A percentile compares a stretch with the other conserved stretches of the same genome.
phyloP scores from a whole-genome alignment of 2,113 vertebrate genomes.

The Amblyopsis rosae region DNA sequence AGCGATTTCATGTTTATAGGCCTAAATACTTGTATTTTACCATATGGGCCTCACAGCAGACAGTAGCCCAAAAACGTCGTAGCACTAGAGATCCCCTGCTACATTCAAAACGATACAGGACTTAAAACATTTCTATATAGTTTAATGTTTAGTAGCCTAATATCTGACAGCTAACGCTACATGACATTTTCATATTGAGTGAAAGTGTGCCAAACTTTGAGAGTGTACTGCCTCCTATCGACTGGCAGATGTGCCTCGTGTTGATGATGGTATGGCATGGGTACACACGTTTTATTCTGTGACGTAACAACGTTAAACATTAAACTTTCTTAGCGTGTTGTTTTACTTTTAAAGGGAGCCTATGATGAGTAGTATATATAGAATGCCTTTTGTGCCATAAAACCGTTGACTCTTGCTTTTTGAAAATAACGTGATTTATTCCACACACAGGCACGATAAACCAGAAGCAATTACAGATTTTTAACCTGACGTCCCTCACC shows the following conservation, averaged over 20 bases:
- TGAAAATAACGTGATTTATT: constrained; percentile 19
- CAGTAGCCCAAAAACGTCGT: too few relatives aligned
- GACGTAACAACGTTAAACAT: too few relatives aligned
- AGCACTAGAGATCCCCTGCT: background rate
- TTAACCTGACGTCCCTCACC: constrained; percentile 92
- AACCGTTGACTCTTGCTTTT: background rate
- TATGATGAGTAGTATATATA: background rate
- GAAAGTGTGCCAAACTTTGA: constrained; percentile 5
- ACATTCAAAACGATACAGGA: background rate
- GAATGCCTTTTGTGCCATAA: background rate
- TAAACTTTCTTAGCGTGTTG: background rate
- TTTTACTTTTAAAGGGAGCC: background rate
- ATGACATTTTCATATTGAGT: background rate
- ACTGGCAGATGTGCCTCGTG: background rate
- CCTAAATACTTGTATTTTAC: too few relatives aligned
- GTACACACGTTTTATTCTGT: too few relatives aligned
- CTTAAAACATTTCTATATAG: too few relatives aligned
- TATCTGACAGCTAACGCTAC: background rate
- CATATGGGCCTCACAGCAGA: too few relatives aligned
- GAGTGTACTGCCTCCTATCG: constrained; percentile 58
- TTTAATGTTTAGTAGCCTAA: too few relatives aligned
- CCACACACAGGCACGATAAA: constrained; percentile 74
- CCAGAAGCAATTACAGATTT: constrained; percentile 80
- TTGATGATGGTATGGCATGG: background rate
- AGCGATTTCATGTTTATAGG: too few relatives aligned